These are phyloP conservation scores for Saccostrea cuccullata DNA, from an alignment of 1,140 invertebrate species.

Conservation along the genomic window DNA sequence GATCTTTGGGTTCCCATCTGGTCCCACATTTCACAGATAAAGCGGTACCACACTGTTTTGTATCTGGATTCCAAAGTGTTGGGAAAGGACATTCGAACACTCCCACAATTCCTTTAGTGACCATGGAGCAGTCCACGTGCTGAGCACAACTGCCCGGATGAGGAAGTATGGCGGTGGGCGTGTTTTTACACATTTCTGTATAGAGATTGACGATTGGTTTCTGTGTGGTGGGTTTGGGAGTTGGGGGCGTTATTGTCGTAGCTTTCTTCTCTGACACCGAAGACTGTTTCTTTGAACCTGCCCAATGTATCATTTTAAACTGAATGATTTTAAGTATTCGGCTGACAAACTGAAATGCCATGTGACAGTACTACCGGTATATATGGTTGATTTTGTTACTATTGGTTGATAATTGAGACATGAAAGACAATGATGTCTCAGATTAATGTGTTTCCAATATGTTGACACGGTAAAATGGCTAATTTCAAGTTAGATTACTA, in stretches of 20 bases:
- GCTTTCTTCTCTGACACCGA: neutral
- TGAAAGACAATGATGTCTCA: too few relatives aligned
- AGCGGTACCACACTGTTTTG: slow-evolving; percentile 48
- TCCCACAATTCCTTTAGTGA: neutral
- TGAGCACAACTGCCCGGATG: slow-evolving; percentile 57
- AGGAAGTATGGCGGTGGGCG: slow-evolving; percentile 34
- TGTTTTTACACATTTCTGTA: slow-evolving; percentile 36
- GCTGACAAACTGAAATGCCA: too few relatives aligned
- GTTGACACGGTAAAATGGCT: too few relatives aligned
- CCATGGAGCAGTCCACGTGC: slow-evolving; percentile 57
- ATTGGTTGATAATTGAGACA: too few relatives aligned
- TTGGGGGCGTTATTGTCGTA: neutral
- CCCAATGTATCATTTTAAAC: neutral
- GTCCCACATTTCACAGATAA: slow-evolving; percentile 54
- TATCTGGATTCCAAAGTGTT: slow-evolving; percentile 44
- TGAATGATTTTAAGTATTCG: too few relatives aligned
- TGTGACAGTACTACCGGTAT: too few relatives aligned
- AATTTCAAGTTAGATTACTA: too few relatives aligned
- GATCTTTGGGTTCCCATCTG: slow-evolving; percentile 54
- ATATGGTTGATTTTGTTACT: too few relatives aligned
- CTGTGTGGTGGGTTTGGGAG: neutral
- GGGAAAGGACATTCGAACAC: slow-evolving; percentile 60
- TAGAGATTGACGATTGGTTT: neutral
- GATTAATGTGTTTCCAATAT: too few relatives aligned
- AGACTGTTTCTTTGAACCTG: slow-evolving; percentile 2